Evolutionary conservation across 2,113 vertebrate species (phyloP), one percentile per base, ranked within the genome.

Genomic region (Clarias batrachus): DNA sequence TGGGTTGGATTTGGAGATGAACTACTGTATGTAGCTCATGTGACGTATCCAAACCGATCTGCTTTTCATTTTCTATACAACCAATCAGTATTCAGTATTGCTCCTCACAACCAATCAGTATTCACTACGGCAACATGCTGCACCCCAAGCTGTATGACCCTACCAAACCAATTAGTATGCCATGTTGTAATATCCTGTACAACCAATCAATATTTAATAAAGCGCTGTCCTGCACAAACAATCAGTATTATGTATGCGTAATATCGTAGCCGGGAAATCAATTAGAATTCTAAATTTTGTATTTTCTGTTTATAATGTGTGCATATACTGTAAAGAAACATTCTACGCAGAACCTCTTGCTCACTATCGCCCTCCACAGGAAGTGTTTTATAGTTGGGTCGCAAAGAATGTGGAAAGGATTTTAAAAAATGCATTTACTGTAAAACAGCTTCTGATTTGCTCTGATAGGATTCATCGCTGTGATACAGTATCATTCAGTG

Each of bases 81-180:
- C 76, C 54, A 79, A 30, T 79, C 76, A 59, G 76, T 59, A 59
- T 79, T 79, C 54, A 30, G 54, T 79, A 30, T 81, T 37, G 79
- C 41, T 81, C 79, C 7, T 37, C 30, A 81, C 30, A 81, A 63
- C 79, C 33, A 81, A 60, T 81, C 59, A 62, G 56, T 81, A 81
- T 81, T 62, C 79, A 62, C 7, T 21, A 37, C 60, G 25, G 25
- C 74, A 54, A 23, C 56, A 23, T 56, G 14, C 76, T 78, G 76
- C 76, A 30, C 76, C 52, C n/a, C 52, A 8, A 57, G 30, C 52
- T 30, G 52, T 62, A 33, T 63, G 59, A 60, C 25, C 30, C 59
- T 63, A 84, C 54, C 16, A 0, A 73, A 84, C 19, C 82, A 59
- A 73, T 84, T 54, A 73, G 66, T 25, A 84, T 84, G 48, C 48